Conservation (phyloP, 2,113 vertebrate species). For the Myanophis thanlyinensis region DNA sequence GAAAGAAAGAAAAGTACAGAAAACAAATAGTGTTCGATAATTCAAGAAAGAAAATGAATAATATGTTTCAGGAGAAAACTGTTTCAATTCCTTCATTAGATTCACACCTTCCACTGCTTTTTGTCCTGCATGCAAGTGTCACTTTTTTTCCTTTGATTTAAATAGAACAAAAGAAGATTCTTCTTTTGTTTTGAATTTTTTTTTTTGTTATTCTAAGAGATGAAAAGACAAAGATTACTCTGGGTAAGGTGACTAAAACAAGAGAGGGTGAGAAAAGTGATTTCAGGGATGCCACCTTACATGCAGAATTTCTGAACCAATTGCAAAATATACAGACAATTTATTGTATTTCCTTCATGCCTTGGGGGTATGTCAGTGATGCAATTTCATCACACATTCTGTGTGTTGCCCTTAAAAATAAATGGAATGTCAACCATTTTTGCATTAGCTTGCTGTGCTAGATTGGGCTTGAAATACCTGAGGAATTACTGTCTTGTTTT, state of each 20-base stretch:
- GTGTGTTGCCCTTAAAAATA: neutral
- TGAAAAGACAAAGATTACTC: neutral
- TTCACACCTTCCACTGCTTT: neutral
- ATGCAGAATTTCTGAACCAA: neutral
- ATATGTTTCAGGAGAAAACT: neutral
- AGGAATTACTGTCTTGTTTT: neutral
- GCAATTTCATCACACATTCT: neutral
- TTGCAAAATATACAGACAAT: constrained; percentile 19
- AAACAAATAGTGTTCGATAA: too few species aligned
- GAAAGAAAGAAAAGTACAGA: neutral
- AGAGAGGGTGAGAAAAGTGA: neutral
- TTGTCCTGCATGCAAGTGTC: neutral
- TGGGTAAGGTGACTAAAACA: neutral
- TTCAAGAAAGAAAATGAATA: neutral
- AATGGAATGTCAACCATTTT: neutral
- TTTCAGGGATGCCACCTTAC: neutral
- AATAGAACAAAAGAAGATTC: neutral
- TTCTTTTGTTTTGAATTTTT: neutral
- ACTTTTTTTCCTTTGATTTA: neutral
- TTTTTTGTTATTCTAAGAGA: neutral
- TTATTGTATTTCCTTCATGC: neutral
- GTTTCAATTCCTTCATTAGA: neutral
- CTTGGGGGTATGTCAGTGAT: neutral
- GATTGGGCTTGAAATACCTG: neutral
- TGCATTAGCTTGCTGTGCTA: neutral